Base-by-base conservation (phyloP, 2,797 vertebrate genomes). In the Melopsittacus undulatus region DNA sequence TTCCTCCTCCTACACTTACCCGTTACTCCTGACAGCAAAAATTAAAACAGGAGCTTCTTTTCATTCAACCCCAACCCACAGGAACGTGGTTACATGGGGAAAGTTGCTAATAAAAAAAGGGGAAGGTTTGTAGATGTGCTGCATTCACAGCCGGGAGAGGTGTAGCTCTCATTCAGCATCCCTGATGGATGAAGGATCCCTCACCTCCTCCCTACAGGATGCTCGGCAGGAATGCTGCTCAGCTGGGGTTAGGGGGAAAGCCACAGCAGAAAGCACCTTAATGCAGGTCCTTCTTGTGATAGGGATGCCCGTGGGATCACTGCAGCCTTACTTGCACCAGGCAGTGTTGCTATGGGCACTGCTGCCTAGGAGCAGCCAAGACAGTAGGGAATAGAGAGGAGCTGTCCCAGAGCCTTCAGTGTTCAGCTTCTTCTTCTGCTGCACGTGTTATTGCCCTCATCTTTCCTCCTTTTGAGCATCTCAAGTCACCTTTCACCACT, bases 11-110 rank as follows among this genome's bases (percentile, higher is more conserved):
- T 72, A 89, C 92, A 92, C 94, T 85, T 73, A 83, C 91, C 90
- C 88, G 42, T 92, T 90, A 90, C 94, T 96, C 96, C 94, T 85
- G 96, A 95, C 78, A 96, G 97, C 89, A 66, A 94, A 96, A 97
- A 93, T 95, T 96, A 92, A 96, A 95, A 72, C 94, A 93, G 95
- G 81, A 90, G 91, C 92, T 89, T 95, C 96, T 94, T 94, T 97
- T 87, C 95, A 96, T 94, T 96, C 94, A 96, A 93, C 89, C 79
- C 38, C 92, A 70, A 21, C 96, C 96, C 96, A 90, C 78, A 61
- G 92, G 92, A 94, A 95, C 24, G 19, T 49, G 95, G 86, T 64
- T 81, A 76, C 78, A 87, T 14, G 45, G 92, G 79, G 78, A 95
- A 93, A 74, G 86, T 68, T 87, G 88, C 92, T 95, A 70, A 88